phyloP scores from a whole-genome alignment of 2,797 vertebrate species.

The Caiman crocodilus region DNA sequence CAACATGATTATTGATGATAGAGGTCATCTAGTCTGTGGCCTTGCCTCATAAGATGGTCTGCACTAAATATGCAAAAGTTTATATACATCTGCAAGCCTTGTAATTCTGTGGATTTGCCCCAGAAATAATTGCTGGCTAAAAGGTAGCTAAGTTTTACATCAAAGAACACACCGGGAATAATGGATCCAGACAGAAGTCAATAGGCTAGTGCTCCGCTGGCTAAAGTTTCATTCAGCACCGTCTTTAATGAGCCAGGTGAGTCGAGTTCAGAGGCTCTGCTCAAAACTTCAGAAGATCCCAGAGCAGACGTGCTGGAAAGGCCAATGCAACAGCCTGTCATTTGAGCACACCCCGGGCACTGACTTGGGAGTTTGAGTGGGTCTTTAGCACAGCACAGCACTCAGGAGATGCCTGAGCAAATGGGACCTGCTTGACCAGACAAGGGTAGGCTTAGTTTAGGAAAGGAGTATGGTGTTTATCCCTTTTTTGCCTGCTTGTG shows the following conservation, averaged over 20 bases:
- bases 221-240: too few species aligned
- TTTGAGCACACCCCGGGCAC: background rate
- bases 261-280: too few species aligned
- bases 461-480: rapidly evolving
- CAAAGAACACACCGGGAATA: background rate
- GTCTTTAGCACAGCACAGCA: background rate
- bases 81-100: background rate
- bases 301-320: too few species aligned
- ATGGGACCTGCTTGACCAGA: background rate
- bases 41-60: too few species aligned
- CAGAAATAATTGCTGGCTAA: background rate
- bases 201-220: too few species aligned
- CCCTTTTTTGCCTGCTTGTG: background rate
- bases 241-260: too few species aligned
- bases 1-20: background rate
- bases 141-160: background rate
- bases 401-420: background rate
- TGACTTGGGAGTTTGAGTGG: background rate
- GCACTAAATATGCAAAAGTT: background rate
- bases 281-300: too few species aligned
- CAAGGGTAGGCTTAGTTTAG: background rate
- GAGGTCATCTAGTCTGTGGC: too few species aligned
- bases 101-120: background rate
- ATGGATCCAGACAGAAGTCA: background rate
- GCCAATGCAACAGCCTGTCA: too few species aligned